Base-by-base conservation (phyloP, 2,113 vertebrate genomes). In the Cephalopterus ornatus region DNA sequence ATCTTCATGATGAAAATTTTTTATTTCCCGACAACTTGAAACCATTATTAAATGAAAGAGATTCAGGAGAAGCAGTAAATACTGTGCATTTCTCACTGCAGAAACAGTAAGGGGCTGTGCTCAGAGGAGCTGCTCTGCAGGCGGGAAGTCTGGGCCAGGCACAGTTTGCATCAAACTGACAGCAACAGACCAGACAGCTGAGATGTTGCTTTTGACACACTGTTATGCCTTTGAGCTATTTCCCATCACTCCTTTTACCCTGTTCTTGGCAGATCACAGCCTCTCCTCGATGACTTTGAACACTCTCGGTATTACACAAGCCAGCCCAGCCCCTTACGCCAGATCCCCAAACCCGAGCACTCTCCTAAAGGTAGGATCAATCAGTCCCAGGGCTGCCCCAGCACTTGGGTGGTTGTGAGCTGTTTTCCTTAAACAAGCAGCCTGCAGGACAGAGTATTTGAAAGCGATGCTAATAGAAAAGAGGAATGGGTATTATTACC, bases 311-410 rank as follows among this genome's bases (percentile, higher is more conserved):
- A 95, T 81, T 96, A 95, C 65, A 76, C 92, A 74, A 97, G 97
- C 94, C 97, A 97, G 87, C 96, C 98, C 55, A 97, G 89, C 90
- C 95, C 97, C 13, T 74, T 95, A 12, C 96, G 96, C 55, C 97
- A 97, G n/a, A 88, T 75, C 49, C 93, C 98, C 78, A 98, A 42
- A 86, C 62, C 97, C 30, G 98, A 98, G n/a, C 92, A 96, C 47
- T 98, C 98, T 92, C 98, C 97, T 83, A 98, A 98, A 98, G 98
- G 98, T 98, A 97, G 78, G 95, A 65, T 28, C 37, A 17, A 12
- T 28, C 42, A 15, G 13, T 28, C 41, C 39, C 22, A 4, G 33
- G 24, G 55, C 33, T 81, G 59, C 52, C 42, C 32, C 30, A 56
- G 52, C 37, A 6, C 23, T 11, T 39, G 17, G 11, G 15, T 68